Conservation (phyloP, 1,140 invertebrate genomes). For the Lycorma delicatula region DNA sequence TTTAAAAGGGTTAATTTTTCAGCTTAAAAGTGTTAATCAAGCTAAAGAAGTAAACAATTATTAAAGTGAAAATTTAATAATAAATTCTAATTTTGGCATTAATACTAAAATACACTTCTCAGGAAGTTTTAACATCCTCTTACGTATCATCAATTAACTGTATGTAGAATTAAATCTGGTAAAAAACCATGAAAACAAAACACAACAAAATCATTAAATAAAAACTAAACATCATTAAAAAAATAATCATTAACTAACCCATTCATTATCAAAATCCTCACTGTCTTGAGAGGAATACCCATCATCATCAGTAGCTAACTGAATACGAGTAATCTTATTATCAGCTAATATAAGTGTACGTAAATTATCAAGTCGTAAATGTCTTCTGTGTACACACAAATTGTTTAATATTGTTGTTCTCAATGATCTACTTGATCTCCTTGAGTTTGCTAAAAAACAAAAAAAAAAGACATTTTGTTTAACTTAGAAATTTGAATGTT, state of each 20-base stretch:
- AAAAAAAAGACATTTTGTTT: neutral
- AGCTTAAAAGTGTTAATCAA: too few species aligned
- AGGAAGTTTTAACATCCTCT: too few species aligned
- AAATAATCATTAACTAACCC: slow-evolving; percentile 36
- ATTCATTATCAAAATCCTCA: slow-evolving; percentile 44
- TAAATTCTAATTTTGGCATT: too few species aligned
- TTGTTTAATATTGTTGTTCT: slow-evolving; percentile 64
- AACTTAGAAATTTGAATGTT: too few species aligned
- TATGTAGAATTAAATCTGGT: too few species aligned
- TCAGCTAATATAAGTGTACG: slow-evolving; percentile 77
- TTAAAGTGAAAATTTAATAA: too few species aligned
- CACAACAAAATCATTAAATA: too few species aligned
- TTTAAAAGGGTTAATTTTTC: too few species aligned
- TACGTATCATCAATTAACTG: too few species aligned
- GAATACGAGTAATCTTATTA: slow-evolving; percentile 69
- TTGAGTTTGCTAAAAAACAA: neutral
- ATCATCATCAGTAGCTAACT: slow-evolving; percentile 68
- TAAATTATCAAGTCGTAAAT: slow-evolving; percentile 69
- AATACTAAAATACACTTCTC: too few species aligned
- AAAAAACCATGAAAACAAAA: too few species aligned
- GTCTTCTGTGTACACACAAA: slow-evolving; percentile 74
- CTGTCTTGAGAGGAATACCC: slow-evolving; percentile 38
- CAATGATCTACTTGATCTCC: slow-evolving; percentile 40
- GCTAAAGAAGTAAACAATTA: too few species aligned
- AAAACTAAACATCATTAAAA: slow-evolving; percentile 9